Conservation (phyloP, 2,888 invertebrate species). For the Lasius platythorax region DNA sequence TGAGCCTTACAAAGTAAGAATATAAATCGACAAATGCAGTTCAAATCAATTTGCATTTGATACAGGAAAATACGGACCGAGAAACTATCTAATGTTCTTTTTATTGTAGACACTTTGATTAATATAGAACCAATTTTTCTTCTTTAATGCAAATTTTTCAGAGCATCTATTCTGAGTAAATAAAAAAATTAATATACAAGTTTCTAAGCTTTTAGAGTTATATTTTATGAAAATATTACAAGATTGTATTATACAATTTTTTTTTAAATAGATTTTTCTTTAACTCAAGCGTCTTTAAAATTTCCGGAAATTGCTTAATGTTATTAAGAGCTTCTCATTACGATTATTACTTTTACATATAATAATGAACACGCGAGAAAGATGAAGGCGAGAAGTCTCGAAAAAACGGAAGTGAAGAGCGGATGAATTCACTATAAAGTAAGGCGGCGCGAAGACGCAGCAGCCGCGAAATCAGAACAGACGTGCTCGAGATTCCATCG, state of each 20-base stretch:
- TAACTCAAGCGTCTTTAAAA: neutral
- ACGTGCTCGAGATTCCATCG: constrained; percentile 44
- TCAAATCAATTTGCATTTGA: neutral
- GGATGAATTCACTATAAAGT: constrained; percentile 37
- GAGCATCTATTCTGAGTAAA: neutral
- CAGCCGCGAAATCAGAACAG: constrained; percentile 50
- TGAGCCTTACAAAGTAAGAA: neutral
- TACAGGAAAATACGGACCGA: neutral
- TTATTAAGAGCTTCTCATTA: constrained; percentile 21
- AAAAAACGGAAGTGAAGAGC: constrained; percentile 6
- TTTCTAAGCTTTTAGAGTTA: neutral
- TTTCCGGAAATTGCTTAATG: neutral
- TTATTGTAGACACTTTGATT: neutral
- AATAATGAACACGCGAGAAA: neutral
- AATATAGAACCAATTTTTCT: neutral
- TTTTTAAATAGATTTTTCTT: neutral
- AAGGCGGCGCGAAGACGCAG: constrained; percentile 43
- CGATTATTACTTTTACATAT: constrained; percentile 4
- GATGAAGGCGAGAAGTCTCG: neutral
- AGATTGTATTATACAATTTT: neutral
- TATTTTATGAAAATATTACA: neutral
- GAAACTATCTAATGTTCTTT: neutral
- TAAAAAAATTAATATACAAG: neutral
- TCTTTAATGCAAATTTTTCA: neutral
- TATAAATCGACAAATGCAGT: neutral